Evolutionary conservation across 2,888 invertebrate species (phyloP).

Genomic region (Tetheella fluctuosa): DNA sequence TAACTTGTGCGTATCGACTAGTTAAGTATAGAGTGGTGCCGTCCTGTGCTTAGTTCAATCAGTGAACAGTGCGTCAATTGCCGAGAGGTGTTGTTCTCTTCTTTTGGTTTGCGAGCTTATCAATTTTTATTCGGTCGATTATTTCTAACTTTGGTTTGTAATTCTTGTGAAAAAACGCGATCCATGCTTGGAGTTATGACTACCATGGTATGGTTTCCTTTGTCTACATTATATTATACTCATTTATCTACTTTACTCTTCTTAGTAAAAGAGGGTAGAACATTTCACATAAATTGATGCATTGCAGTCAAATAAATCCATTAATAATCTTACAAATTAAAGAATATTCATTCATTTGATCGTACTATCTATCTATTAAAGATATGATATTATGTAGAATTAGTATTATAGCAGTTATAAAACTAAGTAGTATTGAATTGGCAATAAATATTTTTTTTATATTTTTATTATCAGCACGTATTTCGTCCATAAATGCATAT

Average conservation of each 20-base stretch:
- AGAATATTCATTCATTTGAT: conserved; percentile 9
- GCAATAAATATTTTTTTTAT: background rate
- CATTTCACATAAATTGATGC: conserved; percentile 50
- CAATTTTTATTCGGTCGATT: conserved; percentile 58
- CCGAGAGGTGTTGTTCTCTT: conserved; percentile 70
- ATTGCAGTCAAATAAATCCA: conserved; percentile 42
- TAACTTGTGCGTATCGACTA: conserved; percentile 51
- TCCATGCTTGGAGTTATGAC: conserved; percentile 84
- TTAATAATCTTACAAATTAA: conserved; percentile 28
- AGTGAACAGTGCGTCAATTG: conserved; percentile 74
- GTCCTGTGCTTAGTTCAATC: conserved; percentile 79
- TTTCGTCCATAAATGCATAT: background rate
- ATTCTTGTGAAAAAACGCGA: conserved; percentile 78
- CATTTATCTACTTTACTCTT: conserved; percentile 58
- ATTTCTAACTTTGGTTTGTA: conserved; percentile 64
- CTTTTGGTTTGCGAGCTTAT: conserved; percentile 73
- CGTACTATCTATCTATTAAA: conserved; percentile 31
- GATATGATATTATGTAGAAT: conserved; percentile 21
- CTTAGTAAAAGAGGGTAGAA: conserved; percentile 70
- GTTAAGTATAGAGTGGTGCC: conserved; percentile 59
- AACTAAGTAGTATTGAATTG: background rate
- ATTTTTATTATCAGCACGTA: background rate
- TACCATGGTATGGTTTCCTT: conserved; percentile 84
- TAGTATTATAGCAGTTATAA: background rate
- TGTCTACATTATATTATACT: conserved; percentile 65